Evolutionary conservation across 2,888 invertebrate genomes (phyloP), one percentile per base, ranked within the genome.

Genomic region (Atethmia centrago): DNA sequence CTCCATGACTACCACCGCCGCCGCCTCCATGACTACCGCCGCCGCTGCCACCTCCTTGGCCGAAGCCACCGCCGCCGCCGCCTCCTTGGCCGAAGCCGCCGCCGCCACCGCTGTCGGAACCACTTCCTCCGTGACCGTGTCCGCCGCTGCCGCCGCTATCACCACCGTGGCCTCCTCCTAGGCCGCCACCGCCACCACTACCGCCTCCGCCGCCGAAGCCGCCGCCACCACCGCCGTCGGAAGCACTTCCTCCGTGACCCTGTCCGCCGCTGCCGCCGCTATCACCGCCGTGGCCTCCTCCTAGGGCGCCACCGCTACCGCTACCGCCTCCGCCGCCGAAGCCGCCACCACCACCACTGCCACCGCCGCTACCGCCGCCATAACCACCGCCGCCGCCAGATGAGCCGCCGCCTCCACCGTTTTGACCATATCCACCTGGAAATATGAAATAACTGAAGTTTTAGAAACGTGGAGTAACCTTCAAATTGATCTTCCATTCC

Each of bases 301-400:
- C 59, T 4, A n/a, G 2, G 10, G 21, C 42, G 0, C 64, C 25
- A 8, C 51, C 8, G 21, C 40, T 3, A 1, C 40, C 53, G 2
- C 89, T 88, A 21, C 89, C 86, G 14, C 73, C 56, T 16, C 85
- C 88, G 0, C 85, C 84, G 1, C 86, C 65, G 1, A 85, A 85
- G 19, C 88, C 87, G n/a, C 87, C 82, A 21, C 80, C 77, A 3
- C 85, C 81, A 3, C 83, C 82, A 7, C 74, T 59, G 3, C 85
- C 81, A 5, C 88, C 87, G 2, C 87, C 85, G 0, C 82, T 76
- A 0, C 82, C 21, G 1, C 74, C 76, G 1, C 71, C 64, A 10
- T 68, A 59, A 5, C 79, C 68, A 0, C 64, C 77, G 19, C 73
- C 68, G 16, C 84, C 84, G 3, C 88, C 87, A 2, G 80, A 71